Conservation (phyloP, 2,797 vertebrate genomes). For the Enoplosus armatus region DNA sequence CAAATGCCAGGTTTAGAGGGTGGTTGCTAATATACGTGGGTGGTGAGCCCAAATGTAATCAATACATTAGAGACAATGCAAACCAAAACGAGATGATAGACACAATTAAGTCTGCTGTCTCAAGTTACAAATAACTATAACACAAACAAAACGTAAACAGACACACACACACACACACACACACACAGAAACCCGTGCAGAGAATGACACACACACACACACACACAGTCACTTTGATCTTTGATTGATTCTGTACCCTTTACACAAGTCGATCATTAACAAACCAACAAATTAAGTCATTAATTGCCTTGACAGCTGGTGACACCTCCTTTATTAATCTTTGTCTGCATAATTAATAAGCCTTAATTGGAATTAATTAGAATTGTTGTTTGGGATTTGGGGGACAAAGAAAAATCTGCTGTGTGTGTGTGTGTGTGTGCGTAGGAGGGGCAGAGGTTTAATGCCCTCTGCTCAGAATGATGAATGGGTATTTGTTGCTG, state of each 20-base stretch:
- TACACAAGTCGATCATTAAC: slow-evolving; percentile 67
- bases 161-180: slow-evolving; percentile 10
- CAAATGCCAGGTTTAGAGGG: background rate
- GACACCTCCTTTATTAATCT: slow-evolving; percentile 70
- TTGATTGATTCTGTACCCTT: slow-evolving; percentile 70
- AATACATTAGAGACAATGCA: background rate
- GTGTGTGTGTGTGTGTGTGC: slow-evolving; percentile 36
- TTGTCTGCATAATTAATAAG: slow-evolving; percentile 65
- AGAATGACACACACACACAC: slow-evolving; percentile 1
- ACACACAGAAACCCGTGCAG: slow-evolving; percentile 8
- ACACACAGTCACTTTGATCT: slow-evolving; percentile 51
- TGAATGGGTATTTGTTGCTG: slow-evolving; percentile 37
- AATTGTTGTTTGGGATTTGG: slow-evolving; percentile 49
- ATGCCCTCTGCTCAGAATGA: slow-evolving; percentile 32
- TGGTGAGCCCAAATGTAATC: background rate
- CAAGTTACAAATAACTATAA: background rate
- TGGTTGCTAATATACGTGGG: background rate
- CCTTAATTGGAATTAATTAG: slow-evolving; percentile 65
- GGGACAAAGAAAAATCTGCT: slow-evolving; percentile 71
- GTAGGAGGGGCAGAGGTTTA: slow-evolving; percentile 17
- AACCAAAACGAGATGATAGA: background rate
- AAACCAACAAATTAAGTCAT: slow-evolving; percentile 73
- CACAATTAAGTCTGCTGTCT: background rate
- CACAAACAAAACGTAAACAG: slow-evolving; percentile 5
- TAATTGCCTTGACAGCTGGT: slow-evolving; percentile 61